Conservation (phyloP, 2,113 vertebrate species). For the Apteryx owenii region DNA sequence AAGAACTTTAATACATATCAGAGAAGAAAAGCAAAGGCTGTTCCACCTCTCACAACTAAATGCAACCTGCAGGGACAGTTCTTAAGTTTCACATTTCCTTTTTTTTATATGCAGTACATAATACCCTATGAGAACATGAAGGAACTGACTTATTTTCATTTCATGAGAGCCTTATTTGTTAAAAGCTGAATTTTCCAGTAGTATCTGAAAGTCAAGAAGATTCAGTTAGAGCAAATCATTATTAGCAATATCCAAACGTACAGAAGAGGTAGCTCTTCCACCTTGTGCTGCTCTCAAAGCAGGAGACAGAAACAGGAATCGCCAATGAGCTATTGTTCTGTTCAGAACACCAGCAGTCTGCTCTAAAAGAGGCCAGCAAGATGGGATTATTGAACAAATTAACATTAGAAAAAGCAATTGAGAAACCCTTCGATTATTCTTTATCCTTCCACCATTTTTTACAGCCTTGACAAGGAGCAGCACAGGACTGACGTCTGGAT, state of each 20-base stretch:
- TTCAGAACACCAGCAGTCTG: not conserved
- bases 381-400: not conserved
- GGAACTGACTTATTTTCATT: not conserved
- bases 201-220: not conserved
- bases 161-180: not conserved
- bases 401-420: not conserved
- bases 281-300: not conserved
- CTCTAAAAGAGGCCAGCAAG: not conserved
- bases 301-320: not conserved
- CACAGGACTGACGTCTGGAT: not conserved
- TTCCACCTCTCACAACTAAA: rapidly evolving
- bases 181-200: not conserved
- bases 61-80: not conserved
- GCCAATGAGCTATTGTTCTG: not conserved
- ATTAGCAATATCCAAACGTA: not conserved
- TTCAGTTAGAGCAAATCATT: not conserved
- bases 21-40: not conserved
- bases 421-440: not conserved
- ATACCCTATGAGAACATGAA: not conserved
- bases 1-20: not conserved
- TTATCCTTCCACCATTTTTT: not conserved
- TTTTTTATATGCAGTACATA: not conserved
- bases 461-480: not conserved
- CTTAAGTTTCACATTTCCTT: not conserved
- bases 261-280: not conserved